Evolutionary conservation across 1,140 invertebrate genomes (phyloP).

Genomic region (Branchinecta lynchi): DNA sequence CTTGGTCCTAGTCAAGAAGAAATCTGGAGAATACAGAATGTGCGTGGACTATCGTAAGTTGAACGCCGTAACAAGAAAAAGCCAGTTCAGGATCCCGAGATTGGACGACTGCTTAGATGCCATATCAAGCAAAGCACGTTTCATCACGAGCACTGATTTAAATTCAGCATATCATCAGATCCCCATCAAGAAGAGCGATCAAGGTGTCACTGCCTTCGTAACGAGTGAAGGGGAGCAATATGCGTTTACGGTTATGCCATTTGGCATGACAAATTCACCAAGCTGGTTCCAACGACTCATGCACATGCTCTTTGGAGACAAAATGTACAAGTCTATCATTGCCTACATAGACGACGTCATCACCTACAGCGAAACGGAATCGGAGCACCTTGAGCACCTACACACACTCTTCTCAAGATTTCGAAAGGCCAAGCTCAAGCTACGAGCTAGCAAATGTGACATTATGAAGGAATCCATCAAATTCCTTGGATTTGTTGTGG

Average conservation of each 20-base stretch:
- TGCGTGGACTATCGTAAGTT: conserved; percentile 37
- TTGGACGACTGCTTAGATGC: conserved; percentile 28
- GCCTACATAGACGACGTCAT: conserved; percentile 13
- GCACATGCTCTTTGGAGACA: conserved; percentile 23
- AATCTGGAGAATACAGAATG: conserved; percentile 32
- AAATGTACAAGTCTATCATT: conserved; percentile 18
- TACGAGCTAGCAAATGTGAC: background rate
- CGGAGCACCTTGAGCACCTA: background rate
- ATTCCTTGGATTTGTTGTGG: background rate
- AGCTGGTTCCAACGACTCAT: conserved; percentile 29
- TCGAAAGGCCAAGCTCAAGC: background rate
- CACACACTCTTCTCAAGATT: background rate
- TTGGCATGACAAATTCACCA: conserved; percentile 30
- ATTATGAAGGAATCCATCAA: background rate
- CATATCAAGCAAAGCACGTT: conserved; percentile 23
- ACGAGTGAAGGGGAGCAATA: conserved; percentile 14
- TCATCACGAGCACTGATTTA: conserved; percentile 27
- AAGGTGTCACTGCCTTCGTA: conserved; percentile 21
- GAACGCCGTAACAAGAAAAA: conserved; percentile 30
- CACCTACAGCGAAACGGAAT: background rate
- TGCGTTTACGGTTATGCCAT: conserved; percentile 30
- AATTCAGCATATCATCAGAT: conserved; percentile 32
- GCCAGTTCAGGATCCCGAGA: conserved; percentile 32
- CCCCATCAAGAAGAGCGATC: conserved; percentile 23
- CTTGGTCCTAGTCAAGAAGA: conserved; percentile 37